Evolutionary conservation across 2,113 vertebrate species (phyloP).

Genomic region (Megaceryle maxima): DNA sequence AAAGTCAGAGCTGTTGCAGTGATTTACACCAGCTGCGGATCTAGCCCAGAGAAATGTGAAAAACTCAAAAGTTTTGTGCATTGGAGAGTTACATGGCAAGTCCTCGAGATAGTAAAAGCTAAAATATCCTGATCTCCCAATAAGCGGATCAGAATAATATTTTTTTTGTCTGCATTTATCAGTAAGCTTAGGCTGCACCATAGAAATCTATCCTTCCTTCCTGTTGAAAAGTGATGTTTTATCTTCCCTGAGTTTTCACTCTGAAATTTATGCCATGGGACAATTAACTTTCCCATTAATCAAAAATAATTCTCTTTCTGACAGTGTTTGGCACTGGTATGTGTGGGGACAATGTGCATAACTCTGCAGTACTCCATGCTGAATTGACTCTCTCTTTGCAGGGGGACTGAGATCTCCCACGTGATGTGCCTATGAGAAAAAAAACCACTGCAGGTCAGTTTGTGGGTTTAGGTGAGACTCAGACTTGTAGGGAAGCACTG

Average conservation of each 20-base stretch:
- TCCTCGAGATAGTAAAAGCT: neutral
- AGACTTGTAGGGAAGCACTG: rapidly evolving
- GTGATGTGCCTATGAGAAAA: rapidly evolving
- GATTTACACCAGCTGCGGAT: slow-evolving; percentile 52
- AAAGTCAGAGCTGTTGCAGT: neutral
- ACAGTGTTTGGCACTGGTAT: neutral
- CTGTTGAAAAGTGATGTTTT: neutral
- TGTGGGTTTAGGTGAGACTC: neutral
- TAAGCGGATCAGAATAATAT: neutral
- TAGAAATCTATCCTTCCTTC: slow-evolving; percentile 4
- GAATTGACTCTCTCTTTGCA: neutral
- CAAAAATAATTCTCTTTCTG: slow-evolving; percentile 32
- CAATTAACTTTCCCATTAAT: slow-evolving; percentile 52
- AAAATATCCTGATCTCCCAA: neutral
- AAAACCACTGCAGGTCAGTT: neutral
- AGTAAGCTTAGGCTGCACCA: neutral
- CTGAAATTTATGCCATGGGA: slow-evolving; percentile 38
- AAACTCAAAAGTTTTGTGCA: neutral
- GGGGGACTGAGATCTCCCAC: neutral
- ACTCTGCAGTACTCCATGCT: neutral
- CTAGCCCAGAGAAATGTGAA: neutral
- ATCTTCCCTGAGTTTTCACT: slow-evolving; percentile 18
- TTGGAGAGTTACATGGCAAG: neutral
- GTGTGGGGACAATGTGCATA: neutral
- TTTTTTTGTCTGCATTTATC: neutral